Conservation (phyloP, 2,797 vertebrate species). For the Epinephelus coioides region DNA sequence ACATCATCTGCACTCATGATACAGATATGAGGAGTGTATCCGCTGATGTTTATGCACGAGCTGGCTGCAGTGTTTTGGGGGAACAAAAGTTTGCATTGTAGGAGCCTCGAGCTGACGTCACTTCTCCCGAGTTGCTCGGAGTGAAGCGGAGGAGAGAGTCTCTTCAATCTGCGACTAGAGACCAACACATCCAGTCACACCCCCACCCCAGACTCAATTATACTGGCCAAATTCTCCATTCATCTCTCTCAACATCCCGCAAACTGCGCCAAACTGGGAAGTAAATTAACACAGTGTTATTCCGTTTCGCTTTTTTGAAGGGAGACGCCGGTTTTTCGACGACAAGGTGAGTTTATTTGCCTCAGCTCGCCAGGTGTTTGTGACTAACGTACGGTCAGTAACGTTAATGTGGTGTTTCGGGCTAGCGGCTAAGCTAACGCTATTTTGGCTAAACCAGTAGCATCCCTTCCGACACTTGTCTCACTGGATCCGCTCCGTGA, state of each 20-base stretch:
- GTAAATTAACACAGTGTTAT: conserved; percentile 25
- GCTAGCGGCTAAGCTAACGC: conserved; percentile 69
- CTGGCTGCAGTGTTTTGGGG: conserved; percentile 9
- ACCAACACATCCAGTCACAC: conserved; percentile 74
- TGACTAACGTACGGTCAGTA: conserved; percentile 19
- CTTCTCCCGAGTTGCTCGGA: conserved; percentile 83
- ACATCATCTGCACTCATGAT: not conserved
- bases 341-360: conserved; percentile 61
- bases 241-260: conserved; percentile 28
- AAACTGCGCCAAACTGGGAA: conserved; percentile 53
- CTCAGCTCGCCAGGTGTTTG: conserved; percentile 16
- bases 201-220: conserved; percentile 58
- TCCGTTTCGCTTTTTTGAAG: not conserved
- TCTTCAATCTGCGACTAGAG: conserved; percentile 85
- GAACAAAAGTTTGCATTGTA: conserved; percentile 60
- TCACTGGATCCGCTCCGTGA: not conserved
- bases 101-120: conserved; percentile 89
- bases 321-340: conserved; percentile 38
- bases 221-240: conserved; percentile 48
- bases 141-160: conserved; percentile 85
- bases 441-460: conserved; percentile 38
- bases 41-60: conserved; percentile 19
- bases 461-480: conserved; percentile 56
- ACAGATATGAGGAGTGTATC: not conserved
- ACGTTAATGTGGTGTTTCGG: conserved; percentile 6